A percentile compares a stretch with the other conserved stretches of the same genome.
These are phyloP conservation scores for Lithobates sylvaticus DNA, from an alignment of 2,797 vertebrate genomes.

Conservation along the genomic window DNA sequence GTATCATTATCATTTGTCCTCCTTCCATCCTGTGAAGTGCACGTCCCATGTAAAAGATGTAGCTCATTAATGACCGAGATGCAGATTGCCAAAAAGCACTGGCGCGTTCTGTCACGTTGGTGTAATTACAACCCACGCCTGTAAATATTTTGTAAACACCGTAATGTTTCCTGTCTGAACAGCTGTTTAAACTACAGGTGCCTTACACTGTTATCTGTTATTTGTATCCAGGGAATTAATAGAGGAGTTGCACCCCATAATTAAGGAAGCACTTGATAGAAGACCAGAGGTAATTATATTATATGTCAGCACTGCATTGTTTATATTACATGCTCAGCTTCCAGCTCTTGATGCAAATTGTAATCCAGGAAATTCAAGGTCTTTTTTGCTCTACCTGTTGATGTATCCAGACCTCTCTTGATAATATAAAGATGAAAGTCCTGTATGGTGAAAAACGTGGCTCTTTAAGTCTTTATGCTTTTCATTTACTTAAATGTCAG, in stretches of 20 bases:
- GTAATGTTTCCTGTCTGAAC: background rate
- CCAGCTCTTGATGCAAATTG: background rate
- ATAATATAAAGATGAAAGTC: background rate
- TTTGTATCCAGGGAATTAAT: constrained; percentile 89
- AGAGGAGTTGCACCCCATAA: constrained; percentile 98
- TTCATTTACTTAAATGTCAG: too few species aligned
- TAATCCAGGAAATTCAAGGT: background rate
- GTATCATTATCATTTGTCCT: background rate
- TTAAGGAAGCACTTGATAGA: constrained; percentile 98
- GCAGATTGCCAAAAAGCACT: background rate
- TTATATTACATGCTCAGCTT: background rate
- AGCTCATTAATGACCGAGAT: constrained; percentile 1
- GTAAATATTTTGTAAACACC: constrained; percentile 23
- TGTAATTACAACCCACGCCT: constrained; percentile 19
- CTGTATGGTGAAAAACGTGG: background rate
- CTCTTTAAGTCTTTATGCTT: too few species aligned
- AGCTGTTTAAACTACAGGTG: constrained; percentile 38
- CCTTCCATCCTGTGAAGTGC: background rate
- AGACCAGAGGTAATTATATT: constrained; percentile 91
- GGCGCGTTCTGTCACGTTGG: background rate
- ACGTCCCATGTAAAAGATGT: background rate
- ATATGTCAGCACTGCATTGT: constrained; percentile 14
- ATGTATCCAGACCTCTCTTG: background rate
- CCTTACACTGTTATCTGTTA: constrained; percentile 49
- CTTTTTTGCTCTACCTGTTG: background rate